Conservation (phyloP, 2,888 invertebrate genomes). For the Parasteatoda lunata region DNA sequence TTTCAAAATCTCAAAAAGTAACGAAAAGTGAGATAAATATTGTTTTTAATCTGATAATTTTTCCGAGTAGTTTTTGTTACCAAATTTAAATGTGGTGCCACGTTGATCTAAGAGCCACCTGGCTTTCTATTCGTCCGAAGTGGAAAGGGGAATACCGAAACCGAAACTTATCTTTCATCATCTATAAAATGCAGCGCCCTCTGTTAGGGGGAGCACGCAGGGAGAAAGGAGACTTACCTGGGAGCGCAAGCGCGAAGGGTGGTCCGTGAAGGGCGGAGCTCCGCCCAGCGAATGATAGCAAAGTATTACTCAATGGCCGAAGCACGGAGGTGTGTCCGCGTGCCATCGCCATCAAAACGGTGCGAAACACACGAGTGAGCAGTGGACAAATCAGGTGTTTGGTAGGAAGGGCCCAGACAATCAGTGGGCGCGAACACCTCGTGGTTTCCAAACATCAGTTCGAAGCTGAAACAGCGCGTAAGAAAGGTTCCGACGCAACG, state of each 20-base stretch:
- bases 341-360: constrained; percentile 42
- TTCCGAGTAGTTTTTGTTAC: no score
- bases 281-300: constrained; percentile 62
- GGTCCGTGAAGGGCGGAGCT: constrained; percentile 6
- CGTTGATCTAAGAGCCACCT: background rate
- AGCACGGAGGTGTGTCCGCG: constrained; percentile 46
- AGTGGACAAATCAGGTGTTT: constrained; percentile 41
- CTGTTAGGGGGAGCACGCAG: constrained; percentile 12
- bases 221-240: constrained; percentile 1
- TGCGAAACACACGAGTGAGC: constrained; percentile 48
- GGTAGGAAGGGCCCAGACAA: constrained; percentile 74
- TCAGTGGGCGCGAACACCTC: constrained; percentile 34
- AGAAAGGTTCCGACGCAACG: background rate
- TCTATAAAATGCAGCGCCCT: constrained; percentile 21
- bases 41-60: no score
- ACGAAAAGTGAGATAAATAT: no score
- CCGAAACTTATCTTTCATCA: constrained; percentile 35
- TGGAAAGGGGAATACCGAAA: constrained; percentile 27
- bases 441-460: constrained; percentile 19
- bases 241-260: constrained; percentile 16
- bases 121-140: constrained; percentile 34
- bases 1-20: no score
- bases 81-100: background rate
- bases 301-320: constrained; percentile 51
- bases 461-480: constrained; percentile 7